These are phyloP conservation scores for Peromyscus aztecus DNA, from an alignment of 2,797 vertebrate species.

Conservation along the genomic window DNA sequence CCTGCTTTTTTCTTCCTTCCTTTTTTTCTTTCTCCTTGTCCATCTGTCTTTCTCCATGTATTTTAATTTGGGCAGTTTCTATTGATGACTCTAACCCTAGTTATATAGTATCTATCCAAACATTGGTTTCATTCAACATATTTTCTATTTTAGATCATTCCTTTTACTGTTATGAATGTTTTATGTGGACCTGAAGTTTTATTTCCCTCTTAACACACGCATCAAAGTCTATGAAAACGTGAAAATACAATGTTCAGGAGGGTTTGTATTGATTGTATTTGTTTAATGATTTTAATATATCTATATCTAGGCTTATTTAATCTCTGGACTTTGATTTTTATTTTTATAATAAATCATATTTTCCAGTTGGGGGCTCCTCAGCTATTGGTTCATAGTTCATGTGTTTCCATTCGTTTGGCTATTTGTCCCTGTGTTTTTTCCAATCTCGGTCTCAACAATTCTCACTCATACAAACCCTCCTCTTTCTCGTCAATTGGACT, in stretches of 20 bases:
- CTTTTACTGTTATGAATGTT: not conserved
- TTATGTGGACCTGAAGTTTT: not conserved
- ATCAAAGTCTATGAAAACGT: not conserved
- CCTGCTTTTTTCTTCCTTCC: not conserved
- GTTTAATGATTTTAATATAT: not conserved
- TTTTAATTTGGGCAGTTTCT: not conserved
- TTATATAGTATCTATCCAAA: not conserved
- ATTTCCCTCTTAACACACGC: not conserved
- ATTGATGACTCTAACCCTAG: fast-evolving
- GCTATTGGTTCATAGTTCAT: no score
- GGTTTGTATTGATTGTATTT: not conserved
- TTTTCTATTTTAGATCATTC: not conserved
- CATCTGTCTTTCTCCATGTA: not conserved
- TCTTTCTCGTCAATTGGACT: no score
- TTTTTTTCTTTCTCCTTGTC: no score
- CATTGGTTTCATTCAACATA: not conserved
- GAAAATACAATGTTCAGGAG: not conserved
- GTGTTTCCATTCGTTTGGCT: no score
- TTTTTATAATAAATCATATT: not conserved
- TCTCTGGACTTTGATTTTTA: not conserved
- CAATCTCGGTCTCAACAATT: no score
- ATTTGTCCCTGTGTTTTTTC: no score
- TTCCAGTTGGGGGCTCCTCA: not conserved
- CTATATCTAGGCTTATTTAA: not conserved
- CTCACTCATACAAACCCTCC: no score